Conservation (phyloP, 2,113 vertebrate genomes). For the human (Homo sapiens) region DNA sequence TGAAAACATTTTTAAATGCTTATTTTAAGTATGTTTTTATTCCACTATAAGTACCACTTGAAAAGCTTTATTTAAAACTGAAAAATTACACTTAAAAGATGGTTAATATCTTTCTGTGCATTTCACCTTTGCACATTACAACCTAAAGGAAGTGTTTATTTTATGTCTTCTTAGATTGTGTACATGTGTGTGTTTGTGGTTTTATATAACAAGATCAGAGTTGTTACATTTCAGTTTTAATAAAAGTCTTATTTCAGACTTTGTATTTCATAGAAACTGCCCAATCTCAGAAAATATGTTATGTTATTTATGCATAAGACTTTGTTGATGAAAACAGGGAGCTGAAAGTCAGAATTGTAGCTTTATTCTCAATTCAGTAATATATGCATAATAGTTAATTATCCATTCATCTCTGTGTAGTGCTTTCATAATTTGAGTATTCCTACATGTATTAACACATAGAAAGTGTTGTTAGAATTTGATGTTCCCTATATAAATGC, state of each 20-base stretch:
- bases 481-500: neutral
- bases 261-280: neutral
- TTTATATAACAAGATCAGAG: neutral
- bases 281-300: neutral
- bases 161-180: neutral
- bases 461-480: neutral
- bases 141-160: neutral
- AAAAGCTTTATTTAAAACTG: neutral
- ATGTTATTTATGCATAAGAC: neutral
- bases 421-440: neutral
- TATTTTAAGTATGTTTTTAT: neutral
- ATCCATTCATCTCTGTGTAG: neutral
- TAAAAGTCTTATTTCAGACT: neutral
- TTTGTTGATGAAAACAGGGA: neutral
- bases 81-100: neutral
- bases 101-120: neutral
- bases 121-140: neutral
- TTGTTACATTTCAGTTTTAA: neutral
- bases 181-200: neutral
- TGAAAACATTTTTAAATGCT: neutral
- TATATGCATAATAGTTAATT: neutral
- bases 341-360: neutral
- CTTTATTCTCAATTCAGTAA: neutral
- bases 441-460: neutral
- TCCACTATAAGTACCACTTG: neutral